phyloP scores from a whole-genome alignment of 1,140 invertebrate genomes.

The Camponotus vicinus region DNA sequence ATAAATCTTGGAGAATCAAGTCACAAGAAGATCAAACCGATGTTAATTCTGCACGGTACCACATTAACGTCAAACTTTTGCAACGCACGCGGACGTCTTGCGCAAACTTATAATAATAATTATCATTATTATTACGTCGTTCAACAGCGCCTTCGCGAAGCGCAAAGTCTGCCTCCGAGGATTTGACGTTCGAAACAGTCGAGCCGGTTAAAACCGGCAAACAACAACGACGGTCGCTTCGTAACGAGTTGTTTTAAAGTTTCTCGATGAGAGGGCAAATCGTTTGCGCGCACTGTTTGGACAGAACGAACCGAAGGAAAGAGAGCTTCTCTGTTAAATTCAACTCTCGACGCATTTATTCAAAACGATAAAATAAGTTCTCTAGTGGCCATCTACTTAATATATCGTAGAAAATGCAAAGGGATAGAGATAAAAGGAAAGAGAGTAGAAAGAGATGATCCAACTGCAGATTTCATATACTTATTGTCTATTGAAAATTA shows the following conservation, averaged over 20 bases:
- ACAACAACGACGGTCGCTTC: conserved; percentile 29
- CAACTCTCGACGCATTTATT: background rate
- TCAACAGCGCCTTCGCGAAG: conserved; percentile 33
- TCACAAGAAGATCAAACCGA: conserved; percentile 23
- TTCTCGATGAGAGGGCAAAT: conserved; percentile 68
- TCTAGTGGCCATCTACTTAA: background rate
- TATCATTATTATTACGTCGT: conserved; percentile 70
- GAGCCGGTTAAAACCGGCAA: conserved; percentile 50
- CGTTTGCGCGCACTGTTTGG: conserved; percentile 4
- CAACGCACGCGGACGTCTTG: conserved; percentile 52
- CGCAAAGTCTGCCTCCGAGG: conserved; percentile 34
- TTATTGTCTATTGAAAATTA: background rate
- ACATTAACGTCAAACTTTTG: conserved; percentile 52
- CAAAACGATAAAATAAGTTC: conserved; percentile 9
- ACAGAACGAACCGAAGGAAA: conserved; percentile 24
- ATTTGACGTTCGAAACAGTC: conserved; percentile 64
- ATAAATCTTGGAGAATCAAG: conserved; percentile 51
- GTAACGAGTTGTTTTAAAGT: conserved; percentile 71
- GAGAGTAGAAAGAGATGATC: too few relatives aligned
- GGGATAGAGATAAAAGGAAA: too few relatives aligned
- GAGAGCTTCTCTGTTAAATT: conserved; percentile 44
- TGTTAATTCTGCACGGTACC: conserved; percentile 52
- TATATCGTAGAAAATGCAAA: conserved; percentile 2
- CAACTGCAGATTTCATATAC: too few relatives aligned
- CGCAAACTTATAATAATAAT: conserved; percentile 69